A percentile compares a stretch with the other conserved stretches of the same genome.
These are phyloP conservation scores for Merops nubicus DNA, from an alignment of 2,113 vertebrate genomes.

Conservation along the genomic window DNA sequence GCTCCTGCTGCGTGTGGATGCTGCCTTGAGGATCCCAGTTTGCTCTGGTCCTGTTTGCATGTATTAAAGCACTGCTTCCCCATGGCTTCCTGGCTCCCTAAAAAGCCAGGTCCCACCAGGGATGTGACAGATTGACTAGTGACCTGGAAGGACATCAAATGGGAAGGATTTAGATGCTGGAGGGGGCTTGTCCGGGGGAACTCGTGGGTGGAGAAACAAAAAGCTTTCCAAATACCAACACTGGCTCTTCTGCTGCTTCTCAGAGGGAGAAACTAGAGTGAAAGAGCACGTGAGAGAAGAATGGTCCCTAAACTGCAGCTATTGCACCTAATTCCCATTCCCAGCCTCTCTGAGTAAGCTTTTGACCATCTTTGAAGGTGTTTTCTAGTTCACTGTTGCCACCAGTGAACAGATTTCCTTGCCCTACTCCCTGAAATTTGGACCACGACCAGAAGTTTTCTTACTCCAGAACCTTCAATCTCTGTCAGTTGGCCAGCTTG, in stretches of 20 bases:
- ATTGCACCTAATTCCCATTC: background rate
- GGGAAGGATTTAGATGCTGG: background rate
- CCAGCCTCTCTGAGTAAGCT: background rate
- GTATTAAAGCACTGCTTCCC: background rate
- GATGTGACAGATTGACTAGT: background rate
- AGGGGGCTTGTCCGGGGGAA: background rate
- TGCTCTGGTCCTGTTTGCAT: background rate
- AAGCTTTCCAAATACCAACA: background rate
- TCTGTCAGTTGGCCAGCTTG: background rate
- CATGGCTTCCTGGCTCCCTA: background rate
- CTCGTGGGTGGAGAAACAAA: background rate
- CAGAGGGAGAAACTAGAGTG: background rate
- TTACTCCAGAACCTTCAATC: background rate
- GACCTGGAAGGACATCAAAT: conserved; percentile 27
- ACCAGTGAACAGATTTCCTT: background rate
- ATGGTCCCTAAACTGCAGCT: background rate
- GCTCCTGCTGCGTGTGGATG: accelerated
- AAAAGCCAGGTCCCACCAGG: background rate
- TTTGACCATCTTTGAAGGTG: background rate
- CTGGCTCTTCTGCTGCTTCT: background rate
- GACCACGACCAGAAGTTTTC: background rate
- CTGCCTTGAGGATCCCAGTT: accelerated
- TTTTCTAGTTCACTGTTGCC: background rate
- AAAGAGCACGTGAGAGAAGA: background rate
- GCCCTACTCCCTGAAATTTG: background rate